phyloP scores from a whole-genome alignment of 2,888 invertebrate species.

The Drosophila glabriapex region DNA sequence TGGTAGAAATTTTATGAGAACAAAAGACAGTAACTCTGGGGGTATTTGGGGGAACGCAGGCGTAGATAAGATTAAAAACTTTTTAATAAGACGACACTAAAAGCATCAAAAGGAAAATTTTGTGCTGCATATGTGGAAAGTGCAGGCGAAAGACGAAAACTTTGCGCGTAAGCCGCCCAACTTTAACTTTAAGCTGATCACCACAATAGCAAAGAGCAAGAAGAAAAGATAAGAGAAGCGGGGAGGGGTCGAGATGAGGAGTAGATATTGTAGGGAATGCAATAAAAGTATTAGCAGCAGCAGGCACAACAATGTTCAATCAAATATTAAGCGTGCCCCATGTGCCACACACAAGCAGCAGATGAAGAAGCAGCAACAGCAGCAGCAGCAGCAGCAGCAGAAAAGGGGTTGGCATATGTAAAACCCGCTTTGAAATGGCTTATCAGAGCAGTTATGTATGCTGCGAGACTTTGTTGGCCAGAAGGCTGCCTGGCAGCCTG shows the following conservation, averaged over 20 bases:
- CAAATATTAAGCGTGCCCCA: constrained; percentile 64
- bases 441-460: constrained; percentile 57
- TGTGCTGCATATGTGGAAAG: constrained; percentile 62
- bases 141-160: constrained; percentile 41
- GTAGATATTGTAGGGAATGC: constrained; percentile 52
- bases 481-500: constrained; percentile 51
- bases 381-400: not conserved
- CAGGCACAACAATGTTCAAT: constrained; percentile 77
- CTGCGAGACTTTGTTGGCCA: constrained; percentile 57
- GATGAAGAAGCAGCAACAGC: constrained; percentile 3
- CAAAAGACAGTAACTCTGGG: constrained; percentile 43
- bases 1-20: constrained; percentile 43
- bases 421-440: constrained; percentile 75
- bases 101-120: constrained; percentile 76
- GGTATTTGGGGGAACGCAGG: not conserved
- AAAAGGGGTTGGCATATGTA: constrained; percentile 69
- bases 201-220: constrained; percentile 1
- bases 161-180: constrained; percentile 41
- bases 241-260: not conserved
- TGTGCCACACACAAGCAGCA: constrained; percentile 27
- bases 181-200: constrained; percentile 39
- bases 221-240: not conserved
- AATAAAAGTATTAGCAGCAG: constrained; percentile 68
- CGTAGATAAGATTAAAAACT: constrained; percentile 72
- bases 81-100: constrained; percentile 79